Conservation (phyloP, 1,140 invertebrate species). For the Berghia stephanieae region DNA sequence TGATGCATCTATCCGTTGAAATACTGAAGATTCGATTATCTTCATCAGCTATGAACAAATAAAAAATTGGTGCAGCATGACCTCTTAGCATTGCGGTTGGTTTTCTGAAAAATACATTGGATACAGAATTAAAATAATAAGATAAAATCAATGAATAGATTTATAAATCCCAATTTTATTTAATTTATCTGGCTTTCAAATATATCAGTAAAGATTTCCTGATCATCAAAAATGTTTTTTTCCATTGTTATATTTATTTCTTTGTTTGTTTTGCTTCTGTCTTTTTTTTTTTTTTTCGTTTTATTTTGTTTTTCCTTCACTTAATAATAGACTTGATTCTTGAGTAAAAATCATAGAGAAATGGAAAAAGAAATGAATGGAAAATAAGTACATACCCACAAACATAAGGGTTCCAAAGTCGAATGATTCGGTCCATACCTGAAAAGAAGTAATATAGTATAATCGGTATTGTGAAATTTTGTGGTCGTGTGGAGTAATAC, state of each 20-base stretch:
- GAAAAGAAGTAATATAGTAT: constrained; percentile 23
- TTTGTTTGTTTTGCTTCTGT: too few relatives aligned
- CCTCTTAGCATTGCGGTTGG: constrained; percentile 65
- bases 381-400: constrained; percentile 54
- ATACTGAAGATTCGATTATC: constrained; percentile 67
- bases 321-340: too few relatives aligned
- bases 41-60: constrained; percentile 62
- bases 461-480: not conserved
- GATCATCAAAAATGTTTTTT: too few relatives aligned
- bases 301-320: not conserved
- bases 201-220: too few relatives aligned
- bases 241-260: too few relatives aligned
- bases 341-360: too few relatives aligned
- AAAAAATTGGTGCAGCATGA: constrained; percentile 67
- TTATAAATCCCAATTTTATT: not conserved
- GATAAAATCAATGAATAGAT: not conserved
- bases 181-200: not conserved
- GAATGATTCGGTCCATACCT: constrained; percentile 66
- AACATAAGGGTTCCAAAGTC: constrained; percentile 68
- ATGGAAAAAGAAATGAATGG: too few relatives aligned
- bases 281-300: too few relatives aligned
- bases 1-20: constrained; percentile 66
- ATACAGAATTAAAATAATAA: not conserved
- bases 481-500: too few relatives aligned
- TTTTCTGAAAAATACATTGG: constrained; percentile 51